These are phyloP conservation scores for Nothura maculosa DNA, from an alignment of 2,797 vertebrate genomes.

Conservation along the genomic window DNA sequence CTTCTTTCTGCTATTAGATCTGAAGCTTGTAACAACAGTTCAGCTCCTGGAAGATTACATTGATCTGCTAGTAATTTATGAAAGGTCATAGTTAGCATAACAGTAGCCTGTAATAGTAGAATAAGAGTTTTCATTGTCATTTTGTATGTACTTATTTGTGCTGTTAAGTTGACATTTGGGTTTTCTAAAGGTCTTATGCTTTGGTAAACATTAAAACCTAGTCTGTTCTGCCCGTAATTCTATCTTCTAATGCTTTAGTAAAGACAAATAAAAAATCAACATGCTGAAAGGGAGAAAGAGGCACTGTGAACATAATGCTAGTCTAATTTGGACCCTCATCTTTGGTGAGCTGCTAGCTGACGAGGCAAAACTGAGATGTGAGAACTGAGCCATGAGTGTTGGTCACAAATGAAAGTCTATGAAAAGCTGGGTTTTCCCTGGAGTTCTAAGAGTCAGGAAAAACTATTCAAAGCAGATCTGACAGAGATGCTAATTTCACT, in stretches of 20 bases:
- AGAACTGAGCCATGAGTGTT: background rate
- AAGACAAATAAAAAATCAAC: background rate
- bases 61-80: background rate
- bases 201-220: background rate
- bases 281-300: background rate
- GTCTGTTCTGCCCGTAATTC: background rate
- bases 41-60: background rate
- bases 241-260: background rate
- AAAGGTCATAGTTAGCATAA: slow-evolving; percentile 43
- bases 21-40: background rate
- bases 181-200: background rate
- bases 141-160: background rate
- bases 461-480: background rate
- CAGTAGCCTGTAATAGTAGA: background rate
- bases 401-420: slow-evolving; percentile 1
- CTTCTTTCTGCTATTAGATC: background rate
- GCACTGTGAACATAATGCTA: background rate
- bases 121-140: slow-evolving; percentile 15
- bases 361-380: background rate
- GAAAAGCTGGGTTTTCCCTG: background rate
- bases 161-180: background rate
- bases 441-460: background rate
- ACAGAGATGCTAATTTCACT: slow-evolving; percentile 6
- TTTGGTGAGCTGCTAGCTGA: background rate
- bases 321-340: background rate